Evolutionary conservation across 2,113 vertebrate species (phyloP).

Genomic region (Barbus barbus): DNA sequence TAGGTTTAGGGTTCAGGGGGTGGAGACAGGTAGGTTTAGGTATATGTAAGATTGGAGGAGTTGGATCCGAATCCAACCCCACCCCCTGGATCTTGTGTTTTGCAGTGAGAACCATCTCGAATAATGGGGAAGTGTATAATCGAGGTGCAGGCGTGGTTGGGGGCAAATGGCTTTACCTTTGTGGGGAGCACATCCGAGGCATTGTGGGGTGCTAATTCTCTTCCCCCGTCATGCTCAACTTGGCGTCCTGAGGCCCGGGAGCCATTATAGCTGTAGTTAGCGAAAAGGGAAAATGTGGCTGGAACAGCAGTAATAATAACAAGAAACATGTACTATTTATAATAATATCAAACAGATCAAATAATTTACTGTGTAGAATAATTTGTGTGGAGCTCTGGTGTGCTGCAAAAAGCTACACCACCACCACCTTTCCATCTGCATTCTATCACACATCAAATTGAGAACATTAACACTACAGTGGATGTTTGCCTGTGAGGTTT

Average conservation of each 20-base stretch:
- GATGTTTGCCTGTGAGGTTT: slow-evolving; percentile 36
- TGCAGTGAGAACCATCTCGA: too few species aligned
- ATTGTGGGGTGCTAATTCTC: slow-evolving; percentile 79
- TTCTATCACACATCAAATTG: slow-evolving; percentile 19
- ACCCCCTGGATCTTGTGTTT: too few species aligned
- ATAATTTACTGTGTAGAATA: slow-evolving; percentile 55
- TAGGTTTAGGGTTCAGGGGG: too few species aligned
- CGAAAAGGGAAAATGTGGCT: slow-evolving; percentile 83
- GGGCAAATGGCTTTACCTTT: slow-evolving; percentile 75
- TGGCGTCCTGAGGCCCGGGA: slow-evolving; percentile 79
- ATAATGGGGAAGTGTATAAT: slow-evolving; percentile 52
- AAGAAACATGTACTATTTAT: slow-evolving; percentile 77
- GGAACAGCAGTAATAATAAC: slow-evolving; percentile 79
- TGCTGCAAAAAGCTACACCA: slow-evolving; percentile 43
- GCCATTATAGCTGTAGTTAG: slow-evolving; percentile 83
- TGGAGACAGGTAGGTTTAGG: too few species aligned
- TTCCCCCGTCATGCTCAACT: slow-evolving; percentile 77
- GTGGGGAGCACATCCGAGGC: slow-evolving; percentile 76
- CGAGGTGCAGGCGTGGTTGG: slow-evolving; percentile 57
- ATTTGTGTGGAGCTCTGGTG: slow-evolving; percentile 48
- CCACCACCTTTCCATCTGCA: slow-evolving; percentile 24
- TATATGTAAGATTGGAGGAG: too few species aligned
- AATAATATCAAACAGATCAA: slow-evolving; percentile 69
- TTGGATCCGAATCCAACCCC: too few species aligned
- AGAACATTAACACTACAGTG: slow-evolving; percentile 28